Evolutionary conservation across 2,888 invertebrate species (phyloP).

Genomic region (Oligia latruncula): DNA sequence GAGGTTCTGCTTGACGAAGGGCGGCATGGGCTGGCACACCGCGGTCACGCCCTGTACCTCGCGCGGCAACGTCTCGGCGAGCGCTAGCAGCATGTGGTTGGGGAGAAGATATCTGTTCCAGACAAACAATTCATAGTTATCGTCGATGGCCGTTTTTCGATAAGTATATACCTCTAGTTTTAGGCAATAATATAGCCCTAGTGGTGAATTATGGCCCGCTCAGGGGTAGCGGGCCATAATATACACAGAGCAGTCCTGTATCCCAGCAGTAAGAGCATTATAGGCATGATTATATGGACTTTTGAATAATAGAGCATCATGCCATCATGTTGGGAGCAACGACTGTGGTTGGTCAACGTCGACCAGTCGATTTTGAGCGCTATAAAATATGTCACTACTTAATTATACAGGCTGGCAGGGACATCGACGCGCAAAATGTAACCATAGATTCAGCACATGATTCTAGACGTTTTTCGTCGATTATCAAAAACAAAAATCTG

Average conservation of each 20-base stretch:
- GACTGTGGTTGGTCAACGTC: background rate
- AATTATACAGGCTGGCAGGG: too few relatives aligned
- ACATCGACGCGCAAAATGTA: too few relatives aligned
- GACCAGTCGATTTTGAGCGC: background rate
- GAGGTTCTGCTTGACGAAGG: slow-evolving; percentile 86
- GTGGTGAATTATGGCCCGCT: background rate
- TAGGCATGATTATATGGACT: background rate
- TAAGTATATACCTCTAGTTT: background rate
- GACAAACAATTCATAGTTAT: background rate
- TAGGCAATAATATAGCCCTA: too few relatives aligned
- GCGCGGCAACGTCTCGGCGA: slow-evolving; percentile 96
- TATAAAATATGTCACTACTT: background rate
- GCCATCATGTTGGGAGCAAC: background rate
- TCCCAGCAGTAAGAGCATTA: background rate
- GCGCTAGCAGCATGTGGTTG: slow-evolving; percentile 98
- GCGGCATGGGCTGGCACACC: slow-evolving; percentile 98
- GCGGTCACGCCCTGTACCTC: slow-evolving; percentile 98
- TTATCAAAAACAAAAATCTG: too few relatives aligned
- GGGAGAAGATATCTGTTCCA: slow-evolving; percentile 95
- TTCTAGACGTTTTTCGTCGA: too few relatives aligned
- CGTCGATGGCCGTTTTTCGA: background rate
- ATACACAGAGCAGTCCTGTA: too few relatives aligned
- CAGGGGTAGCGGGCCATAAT: too few relatives aligned
- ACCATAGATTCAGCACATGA: too few relatives aligned
- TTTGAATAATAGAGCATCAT: background rate